Evolutionary conservation across 1,140 invertebrate genomes (phyloP).

Genomic region (Ditylenchus dipsaci): DNA sequence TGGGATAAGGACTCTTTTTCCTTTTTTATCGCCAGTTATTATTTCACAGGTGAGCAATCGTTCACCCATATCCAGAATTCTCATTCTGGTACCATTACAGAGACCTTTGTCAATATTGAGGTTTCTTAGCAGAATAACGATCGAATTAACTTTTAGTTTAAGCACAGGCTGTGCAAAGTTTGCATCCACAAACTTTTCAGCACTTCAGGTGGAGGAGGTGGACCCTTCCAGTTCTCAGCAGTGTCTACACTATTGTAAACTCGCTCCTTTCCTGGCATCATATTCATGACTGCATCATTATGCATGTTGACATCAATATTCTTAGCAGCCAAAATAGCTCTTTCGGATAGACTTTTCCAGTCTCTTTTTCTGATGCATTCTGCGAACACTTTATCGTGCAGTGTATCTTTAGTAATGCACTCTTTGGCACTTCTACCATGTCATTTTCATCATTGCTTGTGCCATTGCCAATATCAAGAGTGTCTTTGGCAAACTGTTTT

Average conservation of each 20-base stretch:
- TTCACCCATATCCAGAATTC: constrained; percentile 18
- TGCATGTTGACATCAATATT: constrained; percentile 25
- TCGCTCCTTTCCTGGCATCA: constrained; percentile 24
- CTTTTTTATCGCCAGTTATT: too few species aligned
- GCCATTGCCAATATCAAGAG: too few species aligned
- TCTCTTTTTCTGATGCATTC: constrained; percentile 11
- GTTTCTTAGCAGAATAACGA: constrained; percentile 15
- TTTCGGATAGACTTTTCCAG: constrained; percentile 12
- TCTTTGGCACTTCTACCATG: constrained; percentile 32
- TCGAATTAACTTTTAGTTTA: constrained; percentile 14
- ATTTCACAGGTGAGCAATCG: constrained; percentile 26
- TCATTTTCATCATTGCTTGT: constrained; percentile 27
- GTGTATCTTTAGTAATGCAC: constrained; percentile 9
- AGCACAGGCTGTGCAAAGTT: constrained; percentile 8
- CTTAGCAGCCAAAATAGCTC: constrained; percentile 31
- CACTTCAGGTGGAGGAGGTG: constrained; percentile 3
- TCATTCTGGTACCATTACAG: constrained; percentile 33
- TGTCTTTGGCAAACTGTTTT: constrained; percentile 39
- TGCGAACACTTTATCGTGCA: constrained; percentile 27
- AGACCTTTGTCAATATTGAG: constrained; percentile 13
- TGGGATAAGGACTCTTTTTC: too few species aligned
- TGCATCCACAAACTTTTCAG: constrained; percentile 3
- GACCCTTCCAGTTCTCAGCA: constrained; percentile 6
- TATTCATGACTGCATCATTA: constrained; percentile 32
- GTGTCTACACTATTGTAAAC: constrained; percentile 19